Evolutionary conservation across 2,888 invertebrate species (phyloP).

Genomic region (Sphaerophoria rueppellii): DNA sequence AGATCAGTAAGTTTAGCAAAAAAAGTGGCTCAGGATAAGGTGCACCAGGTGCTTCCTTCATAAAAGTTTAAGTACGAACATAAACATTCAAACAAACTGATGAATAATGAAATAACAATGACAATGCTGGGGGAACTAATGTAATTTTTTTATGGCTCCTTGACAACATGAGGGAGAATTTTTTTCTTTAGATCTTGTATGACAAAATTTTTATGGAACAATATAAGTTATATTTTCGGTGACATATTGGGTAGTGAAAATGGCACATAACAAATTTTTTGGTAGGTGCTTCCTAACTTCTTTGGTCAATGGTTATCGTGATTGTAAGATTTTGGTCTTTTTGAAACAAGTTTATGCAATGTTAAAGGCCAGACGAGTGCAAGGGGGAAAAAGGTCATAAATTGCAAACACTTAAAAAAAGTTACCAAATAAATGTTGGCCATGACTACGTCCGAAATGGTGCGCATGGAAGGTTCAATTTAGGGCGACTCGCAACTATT

Average conservation of each 20-base stretch:
- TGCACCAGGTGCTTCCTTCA: neutral
- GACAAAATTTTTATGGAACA: neutral
- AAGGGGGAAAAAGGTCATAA: too few species aligned
- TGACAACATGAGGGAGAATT: neutral
- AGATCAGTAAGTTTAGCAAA: neutral
- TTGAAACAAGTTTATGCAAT: too few species aligned
- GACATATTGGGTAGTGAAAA: conserved; percentile 4
- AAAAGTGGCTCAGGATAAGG: too few species aligned
- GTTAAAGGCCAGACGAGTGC: too few species aligned
- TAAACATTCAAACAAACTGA: conserved; percentile 10
- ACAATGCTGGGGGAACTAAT: neutral
- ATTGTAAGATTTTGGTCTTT: neutral
- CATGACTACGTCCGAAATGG: too few species aligned
- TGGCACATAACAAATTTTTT: neutral
- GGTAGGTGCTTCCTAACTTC: too few species aligned
- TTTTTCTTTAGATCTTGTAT: too few species aligned
- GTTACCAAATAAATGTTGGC: too few species aligned
- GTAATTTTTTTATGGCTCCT: neutral
- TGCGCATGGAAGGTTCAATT: too few species aligned
- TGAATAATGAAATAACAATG: conserved; percentile 30
- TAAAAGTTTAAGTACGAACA: neutral
- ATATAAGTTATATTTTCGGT: neutral
- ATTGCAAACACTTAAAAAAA: too few species aligned
- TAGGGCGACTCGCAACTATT: too few species aligned
- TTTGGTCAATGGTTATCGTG: neutral